A percentile compares a stretch with the other conserved stretches of the same genome.
phyloP scores from a whole-genome alignment of 2,888 invertebrate genomes.

The Cheilosia impressa region DNA sequence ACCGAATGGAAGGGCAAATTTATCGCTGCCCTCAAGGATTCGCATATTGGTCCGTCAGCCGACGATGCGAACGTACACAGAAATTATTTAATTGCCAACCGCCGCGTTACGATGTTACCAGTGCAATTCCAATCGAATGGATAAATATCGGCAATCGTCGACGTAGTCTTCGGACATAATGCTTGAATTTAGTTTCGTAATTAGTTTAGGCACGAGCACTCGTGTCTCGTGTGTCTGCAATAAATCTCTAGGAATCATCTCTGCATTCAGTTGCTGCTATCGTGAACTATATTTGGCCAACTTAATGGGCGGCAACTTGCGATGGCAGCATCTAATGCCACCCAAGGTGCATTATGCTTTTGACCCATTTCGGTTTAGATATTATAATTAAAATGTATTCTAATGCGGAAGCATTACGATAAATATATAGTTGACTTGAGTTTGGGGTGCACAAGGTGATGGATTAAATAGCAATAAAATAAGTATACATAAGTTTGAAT shows the following conservation, averaged over 20 bases:
- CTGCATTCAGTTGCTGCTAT: conserved; percentile 60
- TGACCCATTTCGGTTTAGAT: conserved; percentile 40
- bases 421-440: not conserved
- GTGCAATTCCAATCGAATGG: conserved; percentile 82
- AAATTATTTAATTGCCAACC: conserved; percentile 86
- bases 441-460: conserved; percentile 27
- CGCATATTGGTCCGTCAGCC: conserved; percentile 91
- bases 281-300: conserved; percentile 47
- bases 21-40: conserved; percentile 91
- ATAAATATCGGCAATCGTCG: conserved; percentile 81
- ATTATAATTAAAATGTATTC: conserved; percentile 41
- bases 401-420: not conserved
- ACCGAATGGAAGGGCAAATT: conserved; percentile 87
- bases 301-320: conserved; percentile 46
- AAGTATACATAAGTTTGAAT: not conserved
- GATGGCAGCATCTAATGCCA: conserved; percentile 65
- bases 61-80: conserved; percentile 88
- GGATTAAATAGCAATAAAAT: conserved; percentile 6
- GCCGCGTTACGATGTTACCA: conserved; percentile 76
- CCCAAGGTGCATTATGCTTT: conserved; percentile 40
- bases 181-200: conserved; percentile 34
- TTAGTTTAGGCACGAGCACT: conserved; percentile 33
- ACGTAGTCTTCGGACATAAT: conserved; percentile 79
- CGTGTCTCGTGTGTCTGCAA: conserved; percentile 8
- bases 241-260: conserved; percentile 37